Conservation (phyloP, 1,140 invertebrate species). For the Aphaenogaster rudis region DNA sequence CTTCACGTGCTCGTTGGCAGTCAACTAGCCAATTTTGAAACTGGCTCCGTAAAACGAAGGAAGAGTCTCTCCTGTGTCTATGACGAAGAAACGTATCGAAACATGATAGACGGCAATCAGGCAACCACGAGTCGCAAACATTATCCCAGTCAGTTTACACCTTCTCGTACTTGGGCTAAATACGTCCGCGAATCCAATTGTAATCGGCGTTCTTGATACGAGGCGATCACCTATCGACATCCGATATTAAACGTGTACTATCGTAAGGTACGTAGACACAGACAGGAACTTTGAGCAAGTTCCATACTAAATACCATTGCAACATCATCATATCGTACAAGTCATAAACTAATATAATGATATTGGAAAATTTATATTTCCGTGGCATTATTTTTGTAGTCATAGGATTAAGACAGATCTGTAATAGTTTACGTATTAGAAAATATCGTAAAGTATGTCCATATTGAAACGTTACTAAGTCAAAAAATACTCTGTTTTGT, state of each 20-base stretch:
- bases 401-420: conserved; percentile 37
- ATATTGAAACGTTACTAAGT: conserved; percentile 33
- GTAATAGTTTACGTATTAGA: conserved; percentile 11
- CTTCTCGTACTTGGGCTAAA: conserved; percentile 91
- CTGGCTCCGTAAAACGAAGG: conserved; percentile 89
- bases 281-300: conserved; percentile 70
- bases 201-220: conserved; percentile 85
- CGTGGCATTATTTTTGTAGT: conserved; percentile 58
- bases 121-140: conserved; percentile 86
- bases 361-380: conserved; percentile 43
- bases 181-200: conserved; percentile 91
- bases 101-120: conserved; percentile 86
- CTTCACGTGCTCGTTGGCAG: conserved; percentile 90
- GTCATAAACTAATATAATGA: conserved; percentile 29
- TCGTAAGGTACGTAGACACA: conserved; percentile 31
- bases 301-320: not conserved
- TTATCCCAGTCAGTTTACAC: conserved; percentile 88
- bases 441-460: conserved; percentile 31
- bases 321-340: conserved; percentile 31
- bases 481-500: conserved; percentile 52
- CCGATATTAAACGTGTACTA: conserved; percentile 60
- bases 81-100: conserved; percentile 88
- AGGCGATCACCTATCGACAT: conserved; percentile 71
- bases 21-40: conserved; percentile 82
- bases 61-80: conserved; percentile 90